Evolutionary conservation across 2,113 vertebrate species (phyloP).

Genomic region (Ictalurus punctatus): DNA sequence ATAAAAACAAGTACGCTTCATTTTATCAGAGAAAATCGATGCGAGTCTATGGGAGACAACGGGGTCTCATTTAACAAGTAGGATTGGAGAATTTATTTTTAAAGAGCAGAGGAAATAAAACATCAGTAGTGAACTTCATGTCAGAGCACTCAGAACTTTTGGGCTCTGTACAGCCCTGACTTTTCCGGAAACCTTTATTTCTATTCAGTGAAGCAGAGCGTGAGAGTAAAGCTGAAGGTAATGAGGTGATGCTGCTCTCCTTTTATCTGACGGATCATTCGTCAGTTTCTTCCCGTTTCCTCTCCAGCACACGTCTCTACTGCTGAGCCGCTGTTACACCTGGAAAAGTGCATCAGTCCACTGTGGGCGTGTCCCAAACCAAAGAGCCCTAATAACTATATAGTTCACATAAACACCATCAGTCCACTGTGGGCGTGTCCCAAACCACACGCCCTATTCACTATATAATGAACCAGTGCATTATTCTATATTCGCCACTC

Average conservation of each 20-base stretch:
- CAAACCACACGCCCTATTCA: neutral
- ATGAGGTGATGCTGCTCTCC: conserved; percentile 21
- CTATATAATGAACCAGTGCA: neutral
- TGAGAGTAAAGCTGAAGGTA: conserved; percentile 62
- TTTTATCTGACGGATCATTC: neutral
- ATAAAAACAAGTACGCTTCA: neutral
- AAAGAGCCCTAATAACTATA: too few relatives aligned
- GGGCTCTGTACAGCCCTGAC: neutral
- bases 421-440: neutral
- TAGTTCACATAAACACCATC: too few relatives aligned
- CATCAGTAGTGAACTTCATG: neutral
- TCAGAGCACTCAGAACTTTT: neutral
- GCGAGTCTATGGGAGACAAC: neutral
- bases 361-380: neutral
- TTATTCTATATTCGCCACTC: neutral
- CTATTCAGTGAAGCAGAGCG: conserved; percentile 62
- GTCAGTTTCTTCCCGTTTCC: conserved; percentile 32
- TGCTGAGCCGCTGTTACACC: conserved; percentile 50
- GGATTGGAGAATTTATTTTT: neutral
- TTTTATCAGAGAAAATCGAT: neutral
- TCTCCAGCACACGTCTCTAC: conserved; percentile 31
- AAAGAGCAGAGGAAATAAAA: neutral
- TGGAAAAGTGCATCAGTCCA: neutral
- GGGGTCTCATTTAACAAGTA: neutral
- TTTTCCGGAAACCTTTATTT: conserved; percentile 56